phyloP scores from a whole-genome alignment of 2,113 vertebrate genomes.

The Muntiacus muntjak region DNA sequence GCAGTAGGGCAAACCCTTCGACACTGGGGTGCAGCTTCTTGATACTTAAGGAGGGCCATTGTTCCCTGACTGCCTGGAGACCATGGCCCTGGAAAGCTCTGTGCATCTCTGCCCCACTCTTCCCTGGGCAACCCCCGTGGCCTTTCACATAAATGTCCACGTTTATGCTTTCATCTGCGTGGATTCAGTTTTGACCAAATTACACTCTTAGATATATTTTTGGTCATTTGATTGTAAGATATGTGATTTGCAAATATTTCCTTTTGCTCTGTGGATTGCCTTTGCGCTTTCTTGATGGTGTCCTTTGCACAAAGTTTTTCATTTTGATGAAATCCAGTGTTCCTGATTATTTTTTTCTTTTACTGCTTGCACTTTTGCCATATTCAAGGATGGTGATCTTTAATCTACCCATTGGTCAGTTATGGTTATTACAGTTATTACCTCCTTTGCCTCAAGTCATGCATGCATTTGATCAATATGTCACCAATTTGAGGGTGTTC shows the following conservation, averaged over 20 bases:
- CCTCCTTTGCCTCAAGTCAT: not conserved
- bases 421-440: not conserved
- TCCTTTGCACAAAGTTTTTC: not conserved
- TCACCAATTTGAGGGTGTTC: not conserved
- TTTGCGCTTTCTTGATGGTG: not conserved
- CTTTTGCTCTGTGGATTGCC: not conserved
- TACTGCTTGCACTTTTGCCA: not conserved
- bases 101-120: not conserved
- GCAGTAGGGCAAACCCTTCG: not conserved
- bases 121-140: not conserved
- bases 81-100: not conserved
- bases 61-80: not conserved
- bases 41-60: not conserved
- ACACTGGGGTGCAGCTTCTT: not conserved
- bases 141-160: not conserved
- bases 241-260: not conserved
- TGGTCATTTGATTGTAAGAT: not conserved
- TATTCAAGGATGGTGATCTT: not conserved
- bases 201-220: not conserved
- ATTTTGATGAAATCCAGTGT: not conserved
- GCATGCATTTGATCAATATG: not conserved
- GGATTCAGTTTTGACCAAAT: not conserved
- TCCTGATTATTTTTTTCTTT: not conserved
- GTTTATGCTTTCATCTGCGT: not conserved
- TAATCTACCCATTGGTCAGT: not conserved